Base-by-base conservation (phyloP, 2,888 invertebrate genomes). In the Lamproptera curius region DNA sequence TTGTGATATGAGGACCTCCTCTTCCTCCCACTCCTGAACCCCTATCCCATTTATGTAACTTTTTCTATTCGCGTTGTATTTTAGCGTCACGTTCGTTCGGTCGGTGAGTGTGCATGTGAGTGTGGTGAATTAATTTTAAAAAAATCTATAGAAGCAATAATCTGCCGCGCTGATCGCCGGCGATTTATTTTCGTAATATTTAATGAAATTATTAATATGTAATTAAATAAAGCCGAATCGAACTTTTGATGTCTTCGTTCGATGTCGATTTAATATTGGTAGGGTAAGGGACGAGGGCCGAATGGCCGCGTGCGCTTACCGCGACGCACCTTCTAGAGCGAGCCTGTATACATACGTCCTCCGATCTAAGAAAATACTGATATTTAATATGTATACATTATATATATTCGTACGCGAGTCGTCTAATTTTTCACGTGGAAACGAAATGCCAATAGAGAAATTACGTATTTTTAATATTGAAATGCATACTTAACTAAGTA, bases 171-270 rank as follows among this genome's bases (percentile, higher is more conserved):
- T 81, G 80, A 76, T 77, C 79, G 86, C 84, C 85, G 87, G 85
- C 85, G 80, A 86, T 85, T 87, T 87, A 87, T 87, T 87, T 87
- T 87, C 87, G 76, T 87, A 87, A 86, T 84, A 82, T 87, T 82
- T 84, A 86, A 83, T 35, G 31, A 48, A 23, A 38, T 48, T 11
- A 31, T 31, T 31, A 11, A 31, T 31, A 11, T 3, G 13, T 31
- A 31, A 31, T 31, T 31, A 4, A 31, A 10, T 28, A 28, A 42
- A 77, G 85, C 83, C 76, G 84, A 81, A 82, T 86, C 82, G 79
- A 83, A 73, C 81, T 82, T 83, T 85, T 76, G 82, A 85, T 80
- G 85, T 85, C 85, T 85, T 84, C 86, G 82, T 85, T 85, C 85
- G 80, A 79, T 82, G 78, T 82, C 82, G 80, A 81, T 83, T 10